A percentile compares a stretch with the other conserved stretches of the same genome.
Conservation (phyloP, 1,140 invertebrate species). For the Brachystomella parvula region DNA sequence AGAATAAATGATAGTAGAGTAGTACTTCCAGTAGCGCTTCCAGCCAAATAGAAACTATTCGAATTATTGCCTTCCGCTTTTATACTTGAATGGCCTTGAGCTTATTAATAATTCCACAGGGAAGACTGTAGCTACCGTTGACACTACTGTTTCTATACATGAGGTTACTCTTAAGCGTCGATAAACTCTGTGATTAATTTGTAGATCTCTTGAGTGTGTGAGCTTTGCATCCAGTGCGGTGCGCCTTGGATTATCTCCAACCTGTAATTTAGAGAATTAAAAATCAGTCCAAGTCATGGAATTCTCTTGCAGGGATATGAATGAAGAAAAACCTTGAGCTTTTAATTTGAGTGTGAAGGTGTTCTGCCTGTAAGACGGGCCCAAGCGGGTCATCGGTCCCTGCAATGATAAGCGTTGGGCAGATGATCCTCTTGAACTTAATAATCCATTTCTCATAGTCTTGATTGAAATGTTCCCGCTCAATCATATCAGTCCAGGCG, state of each 20-base stretch:
- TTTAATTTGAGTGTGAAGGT: neutral
- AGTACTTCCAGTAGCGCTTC: no score
- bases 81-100: no score
- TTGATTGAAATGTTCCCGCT: neutral
- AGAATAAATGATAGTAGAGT: no score
- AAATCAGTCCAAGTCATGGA: neutral
- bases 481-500: neutral
- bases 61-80: no score
- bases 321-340: neutral
- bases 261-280: neutral
- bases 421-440: neutral
- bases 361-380: neutral
- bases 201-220: neutral
- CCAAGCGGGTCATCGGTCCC: neutral
- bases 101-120: no score
- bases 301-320: neutral
- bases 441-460: neutral
- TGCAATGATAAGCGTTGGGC: neutral
- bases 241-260: constrained; percentile 1
- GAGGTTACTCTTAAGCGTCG: no score
- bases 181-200: neutral
- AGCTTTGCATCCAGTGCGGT: neutral
- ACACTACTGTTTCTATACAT: no score
- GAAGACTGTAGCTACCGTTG: no score
- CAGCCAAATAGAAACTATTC: no score